phyloP scores from a whole-genome alignment of 2,888 invertebrate genomes.

The Pristionchus mayeri region DNA sequence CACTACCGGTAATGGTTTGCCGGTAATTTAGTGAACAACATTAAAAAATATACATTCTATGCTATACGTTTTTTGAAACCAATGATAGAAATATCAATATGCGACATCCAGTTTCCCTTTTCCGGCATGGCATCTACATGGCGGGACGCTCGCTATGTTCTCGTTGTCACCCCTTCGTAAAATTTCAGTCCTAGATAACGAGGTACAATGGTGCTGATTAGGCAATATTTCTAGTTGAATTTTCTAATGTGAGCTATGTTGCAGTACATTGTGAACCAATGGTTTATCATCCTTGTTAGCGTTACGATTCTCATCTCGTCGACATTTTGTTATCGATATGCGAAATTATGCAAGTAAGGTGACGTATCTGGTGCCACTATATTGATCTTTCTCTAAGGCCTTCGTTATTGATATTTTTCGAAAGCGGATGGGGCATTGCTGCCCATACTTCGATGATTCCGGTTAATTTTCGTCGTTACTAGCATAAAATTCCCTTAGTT shows the following conservation, averaged over 20 bases:
- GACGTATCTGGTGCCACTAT: background rate
- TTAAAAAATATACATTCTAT: too few relatives aligned
- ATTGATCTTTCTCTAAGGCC: background rate
- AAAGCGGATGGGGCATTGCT: background rate
- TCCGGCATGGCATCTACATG: background rate
- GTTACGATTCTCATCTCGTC: background rate
- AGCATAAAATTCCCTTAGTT: background rate
- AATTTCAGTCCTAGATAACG: background rate
- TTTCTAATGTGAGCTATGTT: background rate
- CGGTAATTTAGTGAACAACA: too few relatives aligned
- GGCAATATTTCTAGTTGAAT: background rate
- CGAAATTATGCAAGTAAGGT: background rate
- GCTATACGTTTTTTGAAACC: too few relatives aligned
- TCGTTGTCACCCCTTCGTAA: background rate
- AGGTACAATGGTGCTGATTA: background rate
- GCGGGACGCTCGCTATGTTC: background rate
- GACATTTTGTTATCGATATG: background rate
- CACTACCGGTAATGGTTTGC: background rate
- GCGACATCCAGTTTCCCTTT: too few relatives aligned
- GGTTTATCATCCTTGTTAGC: background rate
- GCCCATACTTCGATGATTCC: background rate
- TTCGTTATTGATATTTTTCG: background rate
- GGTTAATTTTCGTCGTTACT: background rate
- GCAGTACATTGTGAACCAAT: background rate
- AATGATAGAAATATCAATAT: too few relatives aligned